These are phyloP conservation scores for Brachyrhaphis roseni DNA, from an alignment of 2,797 vertebrate genomes.

Conservation along the genomic window DNA sequence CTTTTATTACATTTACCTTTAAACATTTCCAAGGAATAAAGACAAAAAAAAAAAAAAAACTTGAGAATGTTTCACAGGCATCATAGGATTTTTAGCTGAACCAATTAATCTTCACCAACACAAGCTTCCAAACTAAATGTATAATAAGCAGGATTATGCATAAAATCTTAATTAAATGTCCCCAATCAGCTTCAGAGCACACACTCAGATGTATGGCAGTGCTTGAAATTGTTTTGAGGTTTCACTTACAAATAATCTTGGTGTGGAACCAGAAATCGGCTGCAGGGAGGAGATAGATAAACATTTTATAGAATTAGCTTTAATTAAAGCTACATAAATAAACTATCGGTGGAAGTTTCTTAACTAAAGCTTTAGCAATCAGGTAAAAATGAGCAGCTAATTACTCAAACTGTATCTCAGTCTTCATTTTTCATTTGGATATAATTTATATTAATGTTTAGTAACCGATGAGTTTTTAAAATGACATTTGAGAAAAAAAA, in stretches of 20 bases:
- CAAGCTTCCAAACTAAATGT: conserved; percentile 11
- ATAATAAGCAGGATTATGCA: neutral
- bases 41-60: neutral
- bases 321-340: conserved; percentile 19
- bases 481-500: neutral
- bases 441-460: neutral
- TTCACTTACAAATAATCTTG: conserved; percentile 9
- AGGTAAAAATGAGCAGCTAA: neutral
- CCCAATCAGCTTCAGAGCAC: neutral
- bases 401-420: neutral
- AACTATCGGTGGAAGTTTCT: neutral
- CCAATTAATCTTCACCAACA: neutral
- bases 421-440: neutral
- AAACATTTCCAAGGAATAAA: neutral
- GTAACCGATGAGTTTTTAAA: neutral
- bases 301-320: neutral
- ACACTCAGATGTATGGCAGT: neutral
- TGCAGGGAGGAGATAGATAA: conserved; percentile 23
- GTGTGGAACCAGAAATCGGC: conserved; percentile 11
- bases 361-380: neutral
- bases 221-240: neutral
- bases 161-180: conserved; percentile 18
- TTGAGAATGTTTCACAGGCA: neutral
- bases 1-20: neutral
- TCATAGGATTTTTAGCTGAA: neutral